Percentiles rank a stretch among this genome's conserved stretches.
Evolutionary conservation across 2,113 vertebrate species (phyloP).

Genomic region (Hyperopisus bebe): DNA sequence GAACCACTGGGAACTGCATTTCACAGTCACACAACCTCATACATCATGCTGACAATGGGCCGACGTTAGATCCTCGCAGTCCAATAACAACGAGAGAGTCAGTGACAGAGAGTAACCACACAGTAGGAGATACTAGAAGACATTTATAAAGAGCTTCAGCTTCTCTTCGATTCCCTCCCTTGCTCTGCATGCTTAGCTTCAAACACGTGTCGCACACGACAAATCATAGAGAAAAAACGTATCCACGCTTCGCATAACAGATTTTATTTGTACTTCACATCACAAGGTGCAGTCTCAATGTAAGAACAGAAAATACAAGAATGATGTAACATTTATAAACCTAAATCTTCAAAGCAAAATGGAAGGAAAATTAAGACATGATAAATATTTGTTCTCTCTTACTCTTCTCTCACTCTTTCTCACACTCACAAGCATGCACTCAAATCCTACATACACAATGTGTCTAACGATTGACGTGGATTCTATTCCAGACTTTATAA

Average conservation of each 20-base stretch:
- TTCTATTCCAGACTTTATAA: neutral
- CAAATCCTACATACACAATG: neutral
- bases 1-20: neutral
- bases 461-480: neutral
- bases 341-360: neutral
- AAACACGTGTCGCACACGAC: neutral
- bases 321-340: neutral
- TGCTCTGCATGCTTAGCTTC: neutral
- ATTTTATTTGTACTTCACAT: slow-evolving; percentile 6
- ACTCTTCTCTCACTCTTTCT: neutral
- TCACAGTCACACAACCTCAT: neutral
- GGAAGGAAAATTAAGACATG: neutral
- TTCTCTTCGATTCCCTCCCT: neutral
- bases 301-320: neutral
- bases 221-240: neutral
- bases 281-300: neutral
- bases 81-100: neutral
- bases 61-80: neutral
- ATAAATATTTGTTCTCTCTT: neutral
- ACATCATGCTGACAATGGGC: neutral
- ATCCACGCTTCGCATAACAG: neutral
- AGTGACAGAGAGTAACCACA: neutral
- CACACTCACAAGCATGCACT: neutral
- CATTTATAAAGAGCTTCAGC: neutral
- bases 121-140: neutral